A percentile compares a stretch with the other conserved stretches of the same genome.
Conservation (phyloP, 2,888 invertebrate genomes). For the Pristionchus fissidentatus region DNA sequence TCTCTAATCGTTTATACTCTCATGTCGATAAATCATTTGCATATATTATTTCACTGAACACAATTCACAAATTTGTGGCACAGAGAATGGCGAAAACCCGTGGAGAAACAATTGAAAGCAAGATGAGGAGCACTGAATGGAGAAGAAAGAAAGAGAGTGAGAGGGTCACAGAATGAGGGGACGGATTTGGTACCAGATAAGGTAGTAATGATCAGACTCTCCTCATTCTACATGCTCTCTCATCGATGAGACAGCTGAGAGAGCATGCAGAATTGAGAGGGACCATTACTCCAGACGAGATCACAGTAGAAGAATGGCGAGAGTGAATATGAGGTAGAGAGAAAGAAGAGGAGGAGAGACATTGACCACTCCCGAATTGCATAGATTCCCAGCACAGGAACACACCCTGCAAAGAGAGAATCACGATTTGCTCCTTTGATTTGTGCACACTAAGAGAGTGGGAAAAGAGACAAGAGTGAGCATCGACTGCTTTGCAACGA, state of each 20-base stretch:
- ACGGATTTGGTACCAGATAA: background rate
- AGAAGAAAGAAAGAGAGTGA: background rate
- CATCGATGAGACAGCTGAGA: no score
- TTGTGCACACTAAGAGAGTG: background rate
- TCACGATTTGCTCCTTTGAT: background rate
- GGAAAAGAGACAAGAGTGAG: background rate
- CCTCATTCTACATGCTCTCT: no score
- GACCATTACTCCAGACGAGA: background rate
- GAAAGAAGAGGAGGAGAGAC: background rate
- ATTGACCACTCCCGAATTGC: conserved; percentile 63
- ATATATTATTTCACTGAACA: no score
- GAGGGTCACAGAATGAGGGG: background rate
- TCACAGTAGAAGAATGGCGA: conserved; percentile 17
- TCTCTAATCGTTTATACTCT: conserved; percentile 4
- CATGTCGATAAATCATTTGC: conserved; percentile 1
- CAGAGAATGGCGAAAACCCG: background rate
- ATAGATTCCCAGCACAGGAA: conserved; percentile 66
- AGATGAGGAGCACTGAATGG: background rate
- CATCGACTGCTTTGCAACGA: background rate
- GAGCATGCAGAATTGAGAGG: no score
- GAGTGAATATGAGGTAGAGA: conserved; percentile 21
- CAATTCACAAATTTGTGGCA: background rate
- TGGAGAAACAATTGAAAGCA: background rate
- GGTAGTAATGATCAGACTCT: no score
- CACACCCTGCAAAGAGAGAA: conserved; percentile 62